Base-by-base conservation (phyloP, 23 tunicate species). In the Ciona savignyi region DNA sequence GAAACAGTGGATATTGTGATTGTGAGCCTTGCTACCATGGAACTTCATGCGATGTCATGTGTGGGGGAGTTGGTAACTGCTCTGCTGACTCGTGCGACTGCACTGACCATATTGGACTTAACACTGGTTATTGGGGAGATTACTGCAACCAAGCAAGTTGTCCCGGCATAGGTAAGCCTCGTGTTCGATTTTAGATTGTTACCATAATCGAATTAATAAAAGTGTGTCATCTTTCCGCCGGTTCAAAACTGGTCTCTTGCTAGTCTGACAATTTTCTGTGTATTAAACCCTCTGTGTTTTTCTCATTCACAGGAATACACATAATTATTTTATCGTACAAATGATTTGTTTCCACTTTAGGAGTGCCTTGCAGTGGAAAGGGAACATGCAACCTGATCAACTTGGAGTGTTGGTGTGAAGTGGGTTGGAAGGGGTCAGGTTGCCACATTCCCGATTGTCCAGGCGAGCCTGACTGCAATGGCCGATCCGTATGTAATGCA, bases 1-100 rank as follows among this genome's bases (percentile, higher is more conserved):
- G 27, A 65, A 60, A 73, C 65, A 73, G 77, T 26, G 77, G 77
- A 2, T 15, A 48, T 6, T 73, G 77, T 26, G 25, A 73, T 15
- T 73, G 77, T 3, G 77, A 73, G 34, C 29, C 77, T 4, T 73
- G 77, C 63, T 73, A 73, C 66, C 77, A 73, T 26, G 77, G 77
- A n/a, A 28, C 23, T 1, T 56, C 66, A 28, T 73, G 77, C 51
- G 66, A 73, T 60, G n/a, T 51, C 23, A 25, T 73, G 29, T 73
- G 77, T 49, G 77, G 77, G 19, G 2, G 66, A 19, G 19, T 27
- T 23, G 77, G 77, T 65, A 73, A 60, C 34, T 73, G 77, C 30
- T 32, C 73, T 1, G 66, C 25, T 42, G 77, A 65, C 66, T 30
- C 35, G n/a, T 73, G 77, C 31, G 77, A 73, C 66, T 73, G 77